Evolutionary conservation across 1,140 invertebrate species (phyloP).

Genomic region (Drosophila quadrilineata): DNA sequence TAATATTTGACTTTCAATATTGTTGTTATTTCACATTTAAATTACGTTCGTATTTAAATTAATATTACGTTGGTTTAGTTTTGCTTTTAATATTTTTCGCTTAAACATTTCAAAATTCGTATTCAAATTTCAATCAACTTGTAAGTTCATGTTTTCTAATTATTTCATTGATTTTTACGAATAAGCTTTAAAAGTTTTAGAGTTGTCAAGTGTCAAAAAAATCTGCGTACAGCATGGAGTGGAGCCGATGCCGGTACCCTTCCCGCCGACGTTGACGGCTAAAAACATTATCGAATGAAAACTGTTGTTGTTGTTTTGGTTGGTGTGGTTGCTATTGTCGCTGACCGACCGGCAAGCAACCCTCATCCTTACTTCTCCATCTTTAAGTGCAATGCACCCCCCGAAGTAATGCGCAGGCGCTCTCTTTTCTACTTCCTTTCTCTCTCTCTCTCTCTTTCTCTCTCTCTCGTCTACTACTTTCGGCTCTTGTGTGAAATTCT

Average conservation of each 20-base stretch:
- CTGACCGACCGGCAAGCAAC: conserved; percentile 54
- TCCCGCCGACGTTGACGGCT: not conserved
- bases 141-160: conserved; percentile 39
- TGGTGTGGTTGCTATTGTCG: conserved; percentile 18
- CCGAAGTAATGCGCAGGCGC: conserved; percentile 23
- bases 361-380: conserved; percentile 26
- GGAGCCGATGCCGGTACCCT: not conserved
- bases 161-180: conserved; percentile 45
- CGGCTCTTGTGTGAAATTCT: too few relatives aligned
- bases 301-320: conserved; percentile 27
- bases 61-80: not conserved
- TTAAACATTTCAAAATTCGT: conserved; percentile 79
- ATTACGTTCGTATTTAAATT: conserved; percentile 42
- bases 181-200: conserved; percentile 70
- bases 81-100: conserved; percentile 43
- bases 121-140: conserved; percentile 70
- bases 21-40: conserved; percentile 55
- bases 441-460: not conserved
- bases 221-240: conserved; percentile 56
- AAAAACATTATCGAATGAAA: conserved; percentile 39
- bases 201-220: conserved; percentile 61
- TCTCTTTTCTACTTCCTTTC: conserved; percentile 6
- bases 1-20: conserved; percentile 54
- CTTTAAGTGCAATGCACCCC: conserved; percentile 21
- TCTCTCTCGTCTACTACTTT: too few relatives aligned